Conservation (phyloP, 2,888 invertebrate genomes). For the Cinara cedri region DNA sequence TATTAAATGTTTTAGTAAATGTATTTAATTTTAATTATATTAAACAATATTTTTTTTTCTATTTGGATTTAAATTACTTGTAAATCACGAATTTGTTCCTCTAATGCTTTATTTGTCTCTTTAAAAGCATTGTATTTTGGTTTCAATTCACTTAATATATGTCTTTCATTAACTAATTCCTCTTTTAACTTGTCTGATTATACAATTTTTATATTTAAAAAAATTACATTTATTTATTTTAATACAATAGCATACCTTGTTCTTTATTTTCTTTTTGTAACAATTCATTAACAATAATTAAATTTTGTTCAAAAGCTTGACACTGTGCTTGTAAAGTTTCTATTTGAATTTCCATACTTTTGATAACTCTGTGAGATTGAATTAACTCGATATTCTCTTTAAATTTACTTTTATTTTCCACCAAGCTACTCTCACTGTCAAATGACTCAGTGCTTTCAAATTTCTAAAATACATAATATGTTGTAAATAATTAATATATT, state of each 20-base stretch:
- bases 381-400: conserved; percentile 50
- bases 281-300: conserved; percentile 33
- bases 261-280: conserved; percentile 33
- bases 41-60: not conserved
- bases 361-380: conserved; percentile 50
- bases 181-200: conserved; percentile 31
- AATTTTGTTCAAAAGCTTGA: conserved; percentile 38
- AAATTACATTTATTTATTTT: not conserved
- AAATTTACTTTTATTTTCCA: conserved; percentile 53
- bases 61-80: conserved; percentile 39
- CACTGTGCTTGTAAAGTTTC: conserved; percentile 49
- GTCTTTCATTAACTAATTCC: conserved; percentile 27
- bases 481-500: not conserved
- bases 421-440: conserved; percentile 41
- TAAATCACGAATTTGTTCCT: conserved; percentile 53
- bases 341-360: conserved; percentile 48
- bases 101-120: conserved; percentile 50
- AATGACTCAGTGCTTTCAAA: conserved; percentile 54
- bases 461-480: conserved; percentile 37
- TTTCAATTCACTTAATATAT: conserved; percentile 36
- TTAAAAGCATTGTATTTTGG: conserved; percentile 35
- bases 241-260: conserved; percentile 17
- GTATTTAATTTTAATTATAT: not conserved
- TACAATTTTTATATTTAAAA: not conserved
- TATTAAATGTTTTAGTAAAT: not conserved